Evolutionary conservation across 2,888 invertebrate genomes (phyloP).

Genomic region (Mayetiola destructor): DNA sequence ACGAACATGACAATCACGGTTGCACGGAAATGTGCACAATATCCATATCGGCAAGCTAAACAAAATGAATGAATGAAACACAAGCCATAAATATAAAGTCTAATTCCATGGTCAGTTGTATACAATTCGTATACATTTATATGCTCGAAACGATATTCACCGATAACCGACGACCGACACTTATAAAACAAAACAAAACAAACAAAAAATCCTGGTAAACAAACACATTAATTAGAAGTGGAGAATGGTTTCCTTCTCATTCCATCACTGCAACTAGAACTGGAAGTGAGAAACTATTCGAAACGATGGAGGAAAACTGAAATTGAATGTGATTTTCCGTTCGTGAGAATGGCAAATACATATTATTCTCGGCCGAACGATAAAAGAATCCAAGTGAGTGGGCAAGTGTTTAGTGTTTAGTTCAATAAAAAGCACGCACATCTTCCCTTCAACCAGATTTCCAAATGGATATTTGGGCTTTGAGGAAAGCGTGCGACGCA

Average conservation of each 20-base stretch:
- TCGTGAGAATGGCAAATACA: not conserved
- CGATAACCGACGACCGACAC: too few species aligned
- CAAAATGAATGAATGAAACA: not conserved
- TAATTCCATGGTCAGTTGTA: too few species aligned
- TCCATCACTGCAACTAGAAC: not conserved
- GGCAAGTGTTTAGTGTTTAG: not conserved
- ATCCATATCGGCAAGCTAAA: not conserved
- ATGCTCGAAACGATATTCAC: too few species aligned
- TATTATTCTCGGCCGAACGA: not conserved
- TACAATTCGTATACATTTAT: too few species aligned
- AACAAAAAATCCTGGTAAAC: slow-evolving; percentile 3
- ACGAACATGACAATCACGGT: not conserved
- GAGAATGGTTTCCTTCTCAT: too few species aligned
- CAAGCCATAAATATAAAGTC: too few species aligned
- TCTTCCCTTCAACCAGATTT: too few species aligned
- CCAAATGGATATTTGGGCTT: not conserved
- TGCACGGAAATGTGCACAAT: not conserved
- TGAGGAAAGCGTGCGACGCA: not conserved
- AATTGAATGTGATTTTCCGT: not conserved
- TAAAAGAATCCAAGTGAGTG: not conserved
- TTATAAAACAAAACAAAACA: too few species aligned
- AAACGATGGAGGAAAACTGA: not conserved
- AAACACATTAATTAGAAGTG: not conserved
- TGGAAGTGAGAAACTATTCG: not conserved
- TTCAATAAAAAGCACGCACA: slow-evolving; percentile 1